Evolutionary conservation across 2,888 invertebrate species (phyloP), one percentile per base, ranked within the genome.

Genomic region (Cerastoderma edule): DNA sequence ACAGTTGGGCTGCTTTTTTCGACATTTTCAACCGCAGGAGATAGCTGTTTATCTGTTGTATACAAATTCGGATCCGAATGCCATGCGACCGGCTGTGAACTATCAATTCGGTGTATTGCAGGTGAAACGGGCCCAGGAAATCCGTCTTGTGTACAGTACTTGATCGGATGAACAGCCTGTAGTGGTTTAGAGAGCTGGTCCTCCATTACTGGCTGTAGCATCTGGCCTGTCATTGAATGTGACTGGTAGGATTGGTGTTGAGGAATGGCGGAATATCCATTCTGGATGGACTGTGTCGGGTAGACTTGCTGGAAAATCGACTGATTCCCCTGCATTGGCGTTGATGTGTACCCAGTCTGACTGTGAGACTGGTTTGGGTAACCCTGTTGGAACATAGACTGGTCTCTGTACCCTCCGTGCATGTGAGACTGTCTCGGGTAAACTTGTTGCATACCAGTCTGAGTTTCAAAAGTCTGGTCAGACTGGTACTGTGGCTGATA

Each of bases 161-260:
- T 35, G n/a, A 54, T 74, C 32, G 35, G 54, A 48, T 67, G 69
- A 2, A 65, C 39, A 13, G 69, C 54, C 10, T 65, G 66, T 27
- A 44, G 13, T 8, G 64, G 33, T 69, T 64, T 65, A 33, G 53
- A 65, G 0, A 53, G 46, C 22, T 44, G 19, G 24, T 57, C 27
- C 22, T 69, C 46, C 13, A 69, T 35, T 8, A 75, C 66, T 50
- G 63, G 68, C 32, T 33, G 57, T 19, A 33, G 44, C 35, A 33
- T 53, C 35, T 72, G 60, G 13, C 67, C 60, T 27, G 74, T 24
- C n/a, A 57, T n/a, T 27, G 30, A 6, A 10, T 60, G 60, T 35
- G 60, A 24, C n/a, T n/a, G 35, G 39, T 60, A 60, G 24, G 60
- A 22, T 16, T 60, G 60, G 16, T 16, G 10, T 39, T 39, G 24